Evolutionary conservation across 2,888 invertebrate species (phyloP), one percentile per base, ranked within the genome.

Genomic region (Myathropa florea): DNA sequence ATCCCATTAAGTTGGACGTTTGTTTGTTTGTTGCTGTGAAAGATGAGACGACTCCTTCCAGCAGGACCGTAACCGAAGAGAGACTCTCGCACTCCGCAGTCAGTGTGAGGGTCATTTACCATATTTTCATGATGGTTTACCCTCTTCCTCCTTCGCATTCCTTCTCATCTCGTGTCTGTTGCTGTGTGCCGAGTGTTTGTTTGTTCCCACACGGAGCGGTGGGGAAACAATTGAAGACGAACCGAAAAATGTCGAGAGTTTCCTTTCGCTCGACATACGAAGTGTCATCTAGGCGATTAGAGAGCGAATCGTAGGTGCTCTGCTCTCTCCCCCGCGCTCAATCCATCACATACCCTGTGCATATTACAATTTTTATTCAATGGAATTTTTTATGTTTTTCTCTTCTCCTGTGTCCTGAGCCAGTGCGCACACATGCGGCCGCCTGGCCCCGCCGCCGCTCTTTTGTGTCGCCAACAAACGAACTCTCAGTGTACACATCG

Each of bases 301-400:
- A 67, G 59, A n/a, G n/a, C n/a, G n/a, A n/a, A n/a, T n/a, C n/a
- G 65, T 65, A 64, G 71, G 39, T 65, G 71, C 60, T 46, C 70
- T 39, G n/a, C 61, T 65, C 12, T n/a, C 55, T 64, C 28, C 77
- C 53, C 61, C n/a, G 14, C 14, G 3, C 39, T 33, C 7, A 2
- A 33, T 33, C 33, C 33, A 10, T 33, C 33, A 33, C n/a, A n/a
- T n/a, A 9, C 30, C n/a, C 14, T 14, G 14, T 28, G 63, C 71
- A 67, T 80, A 67, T 72, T 65, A 80, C 65, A 67, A 72, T 67
- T 80, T 80, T 73, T 73, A 67, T 73, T 80, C 73, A 73, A 72
- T 80, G 73, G 80, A 81, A 81, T 75, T 81, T 81, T 75, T 70
- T 33, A n/a, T 10, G 4, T 33, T 33, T 10, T 67, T 61, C 67